Conservation (phyloP, 2,797 vertebrate genomes). For the Pangasius sanitwongsei region DNA sequence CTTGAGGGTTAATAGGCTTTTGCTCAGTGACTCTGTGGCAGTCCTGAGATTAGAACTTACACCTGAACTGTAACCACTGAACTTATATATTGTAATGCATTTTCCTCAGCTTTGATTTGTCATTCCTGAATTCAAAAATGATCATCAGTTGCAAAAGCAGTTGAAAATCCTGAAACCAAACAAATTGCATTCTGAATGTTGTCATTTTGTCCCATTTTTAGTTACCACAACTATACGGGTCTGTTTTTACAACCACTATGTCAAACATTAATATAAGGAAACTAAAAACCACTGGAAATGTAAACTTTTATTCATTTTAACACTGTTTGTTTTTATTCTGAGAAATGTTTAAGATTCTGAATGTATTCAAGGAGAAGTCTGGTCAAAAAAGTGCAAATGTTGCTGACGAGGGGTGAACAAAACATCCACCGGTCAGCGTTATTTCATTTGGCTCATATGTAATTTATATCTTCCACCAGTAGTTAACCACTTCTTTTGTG, state of each 20-base stretch:
- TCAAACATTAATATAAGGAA: background rate
- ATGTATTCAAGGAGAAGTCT: slow-evolving; percentile 46
- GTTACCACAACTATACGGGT: background rate
- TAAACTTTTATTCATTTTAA: background rate
- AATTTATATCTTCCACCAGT: background rate
- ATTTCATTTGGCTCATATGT: background rate
- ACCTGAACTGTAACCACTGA: background rate
- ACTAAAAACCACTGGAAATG: background rate
- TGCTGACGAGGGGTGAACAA: background rate
- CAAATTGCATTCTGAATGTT: background rate
- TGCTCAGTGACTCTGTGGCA: background rate
- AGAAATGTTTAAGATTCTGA: slow-evolving; percentile 41
- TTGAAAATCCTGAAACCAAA: slow-evolving; percentile 6
- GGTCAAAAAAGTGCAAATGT: background rate
- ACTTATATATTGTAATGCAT: background rate
- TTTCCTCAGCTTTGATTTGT: background rate
- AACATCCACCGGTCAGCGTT: background rate
- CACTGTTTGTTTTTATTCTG: background rate
- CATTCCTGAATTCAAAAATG: background rate
- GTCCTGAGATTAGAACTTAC: slow-evolving; percentile 16
- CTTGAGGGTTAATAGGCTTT: background rate
- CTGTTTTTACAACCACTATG: slow-evolving; percentile 26
- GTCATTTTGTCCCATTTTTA: background rate
- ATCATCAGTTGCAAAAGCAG: background rate
- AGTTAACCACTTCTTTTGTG: background rate